phyloP scores from a whole-genome alignment of 2,797 vertebrate species.

The Erpetoichthys calabaricus region DNA sequence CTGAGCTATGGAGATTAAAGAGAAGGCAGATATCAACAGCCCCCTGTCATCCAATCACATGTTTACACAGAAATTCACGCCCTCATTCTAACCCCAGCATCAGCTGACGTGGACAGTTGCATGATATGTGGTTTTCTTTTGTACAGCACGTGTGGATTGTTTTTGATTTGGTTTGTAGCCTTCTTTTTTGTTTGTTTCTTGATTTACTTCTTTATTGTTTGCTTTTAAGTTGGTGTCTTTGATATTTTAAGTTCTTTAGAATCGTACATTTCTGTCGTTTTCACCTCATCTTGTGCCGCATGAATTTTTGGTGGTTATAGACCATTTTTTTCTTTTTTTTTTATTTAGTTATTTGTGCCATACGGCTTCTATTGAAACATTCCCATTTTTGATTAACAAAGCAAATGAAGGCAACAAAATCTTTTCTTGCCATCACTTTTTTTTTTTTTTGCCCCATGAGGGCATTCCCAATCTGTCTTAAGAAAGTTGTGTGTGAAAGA shows the following conservation, averaged over 20 bases:
- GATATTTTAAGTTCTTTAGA: constrained; percentile 39
- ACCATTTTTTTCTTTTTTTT: constrained; percentile 39
- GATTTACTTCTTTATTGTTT: constrained; percentile 13
- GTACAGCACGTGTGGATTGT: constrained; percentile 52
- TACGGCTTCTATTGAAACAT: constrained; percentile 50
- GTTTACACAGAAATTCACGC: constrained; percentile 95
- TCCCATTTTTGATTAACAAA: constrained; percentile 53
- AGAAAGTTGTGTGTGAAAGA: constrained; percentile 90
- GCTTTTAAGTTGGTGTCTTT: not conserved
- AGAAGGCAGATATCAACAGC: constrained; percentile 63
- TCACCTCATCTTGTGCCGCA: constrained; percentile 94
- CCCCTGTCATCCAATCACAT: constrained; percentile 75
- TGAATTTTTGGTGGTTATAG: constrained; percentile 93
- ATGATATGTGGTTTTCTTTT: constrained; percentile 55
- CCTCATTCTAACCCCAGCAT: constrained; percentile 74
- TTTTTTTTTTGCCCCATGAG: constrained; percentile 39
- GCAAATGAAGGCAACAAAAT: constrained; percentile 90
- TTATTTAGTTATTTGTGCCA: constrained; percentile 33
- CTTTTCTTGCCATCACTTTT: constrained; percentile 90
- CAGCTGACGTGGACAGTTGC: constrained; percentile 57
- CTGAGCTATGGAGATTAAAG: constrained; percentile 35
- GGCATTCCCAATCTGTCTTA: constrained; percentile 56
- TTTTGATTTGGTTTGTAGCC: constrained; percentile 27
- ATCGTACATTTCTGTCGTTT: constrained; percentile 61
- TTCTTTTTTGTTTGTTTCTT: constrained; percentile 16